A percentile compares a stretch with the other conserved stretches of the same genome.
phyloP scores from a whole-genome alignment of 2,797 vertebrate species.

The Rhabdophis nuchalis region DNA sequence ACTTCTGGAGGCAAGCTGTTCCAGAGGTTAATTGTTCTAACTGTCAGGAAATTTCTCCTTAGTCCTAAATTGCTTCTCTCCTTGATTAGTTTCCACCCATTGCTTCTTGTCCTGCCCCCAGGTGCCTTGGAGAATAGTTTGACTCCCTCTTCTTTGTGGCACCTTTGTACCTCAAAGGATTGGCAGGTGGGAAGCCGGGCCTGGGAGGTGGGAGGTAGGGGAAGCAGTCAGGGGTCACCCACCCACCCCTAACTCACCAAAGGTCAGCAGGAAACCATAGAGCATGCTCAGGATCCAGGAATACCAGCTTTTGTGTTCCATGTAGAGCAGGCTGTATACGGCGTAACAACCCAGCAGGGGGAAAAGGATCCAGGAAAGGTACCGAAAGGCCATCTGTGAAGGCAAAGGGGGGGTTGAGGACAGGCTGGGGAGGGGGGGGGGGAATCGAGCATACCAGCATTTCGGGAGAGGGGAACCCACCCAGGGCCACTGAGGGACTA shows the following conservation, averaged over 20 bases:
- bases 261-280: conserved; percentile 95
- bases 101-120: no score
- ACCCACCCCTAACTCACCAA: conserved; percentile 76
- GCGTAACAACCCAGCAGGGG: conserved; percentile 93
- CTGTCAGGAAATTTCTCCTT: no score
- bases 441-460: not conserved
- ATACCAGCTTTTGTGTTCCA: conserved; percentile 99
- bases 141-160: no score
- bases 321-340: conserved; percentile 90
- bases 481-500: no score
- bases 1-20: no score
- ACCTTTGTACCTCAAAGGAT: not conserved
- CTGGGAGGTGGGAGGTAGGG: no score
- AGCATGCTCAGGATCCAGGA: conserved; percentile 96
- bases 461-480: rapidly evolving
- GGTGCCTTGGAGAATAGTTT: no score
- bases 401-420: not conserved
- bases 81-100: no score
- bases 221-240: rapidly evolving
- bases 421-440: no score
- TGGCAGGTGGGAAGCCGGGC: not conserved
- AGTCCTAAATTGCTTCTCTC: no score
- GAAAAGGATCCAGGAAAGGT: conserved; percentile 92
- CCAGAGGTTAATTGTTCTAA: no score
- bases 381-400: conserved; percentile 91